These are phyloP conservation scores for Sylvilagus bachmani DNA, from an alignment of 2,113 vertebrate genomes.

Conservation along the genomic window DNA sequence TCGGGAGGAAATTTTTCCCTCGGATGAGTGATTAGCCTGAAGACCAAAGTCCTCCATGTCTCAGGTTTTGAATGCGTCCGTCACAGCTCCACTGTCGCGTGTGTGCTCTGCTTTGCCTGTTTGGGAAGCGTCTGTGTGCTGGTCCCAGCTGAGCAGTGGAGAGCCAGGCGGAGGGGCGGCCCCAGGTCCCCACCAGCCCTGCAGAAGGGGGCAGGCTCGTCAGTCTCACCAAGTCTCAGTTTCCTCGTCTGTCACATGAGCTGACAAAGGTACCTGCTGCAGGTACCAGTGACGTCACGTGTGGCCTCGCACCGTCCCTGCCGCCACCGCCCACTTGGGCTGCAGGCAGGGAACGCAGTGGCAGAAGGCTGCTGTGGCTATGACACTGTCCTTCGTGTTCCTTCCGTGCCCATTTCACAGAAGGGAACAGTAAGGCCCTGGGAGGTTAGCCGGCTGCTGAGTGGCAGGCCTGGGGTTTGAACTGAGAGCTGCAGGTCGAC, in stretches of 20 bases:
- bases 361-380: too few species aligned
- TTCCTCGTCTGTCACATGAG: not conserved
- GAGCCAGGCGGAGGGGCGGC: not conserved
- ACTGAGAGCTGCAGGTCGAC: not conserved
- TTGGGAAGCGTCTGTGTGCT: not conserved
- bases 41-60: not conserved
- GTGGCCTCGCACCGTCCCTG: too few species aligned
- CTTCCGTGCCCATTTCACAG: too few species aligned
- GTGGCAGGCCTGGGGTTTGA: not conserved
- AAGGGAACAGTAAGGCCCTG: too few species aligned
- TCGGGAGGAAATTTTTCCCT: not conserved
- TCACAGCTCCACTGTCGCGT: too few species aligned
- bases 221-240: rapidly evolving
- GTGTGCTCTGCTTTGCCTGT: too few species aligned
- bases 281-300: too few species aligned
- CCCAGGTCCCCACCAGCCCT: not conserved
- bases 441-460: not conserved
- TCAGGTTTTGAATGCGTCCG: not conserved
- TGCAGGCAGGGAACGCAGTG: too few species aligned
- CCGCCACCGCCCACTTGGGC: too few species aligned
- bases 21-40: not conserved
- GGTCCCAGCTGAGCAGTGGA: not conserved
- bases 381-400: too few species aligned
- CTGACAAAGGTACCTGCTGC: not conserved
- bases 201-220: not conserved